Percentiles rank a stretch among this genome's conserved stretches.
Evolutionary conservation across 1,140 invertebrate species (phyloP).

Genomic region (Dinothrombium tinctorium): DNA sequence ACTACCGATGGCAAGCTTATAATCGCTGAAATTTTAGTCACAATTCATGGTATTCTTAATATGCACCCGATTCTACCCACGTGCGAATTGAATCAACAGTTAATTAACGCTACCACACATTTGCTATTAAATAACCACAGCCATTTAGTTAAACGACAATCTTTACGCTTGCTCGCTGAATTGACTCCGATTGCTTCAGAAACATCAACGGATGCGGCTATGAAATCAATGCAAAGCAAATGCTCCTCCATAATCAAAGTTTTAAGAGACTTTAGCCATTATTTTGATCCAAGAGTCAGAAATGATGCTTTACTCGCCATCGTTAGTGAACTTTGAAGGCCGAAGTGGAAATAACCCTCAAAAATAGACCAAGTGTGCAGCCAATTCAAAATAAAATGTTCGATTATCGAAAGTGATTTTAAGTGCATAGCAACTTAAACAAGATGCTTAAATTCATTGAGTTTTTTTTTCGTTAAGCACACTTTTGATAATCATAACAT

Average conservation of each 20-base stretch:
- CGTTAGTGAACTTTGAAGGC: too few relatives aligned
- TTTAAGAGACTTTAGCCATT: constrained; percentile 49
- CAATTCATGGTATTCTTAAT: constrained; percentile 14
- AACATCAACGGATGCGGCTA: background rate
- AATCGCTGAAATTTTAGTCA: constrained; percentile 18
- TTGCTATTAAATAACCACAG: constrained; percentile 34
- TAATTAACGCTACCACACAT: constrained; percentile 4
- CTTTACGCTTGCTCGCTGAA: constrained; percentile 29
- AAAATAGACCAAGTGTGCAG: too few relatives aligned
- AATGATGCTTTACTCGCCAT: constrained; percentile 62
- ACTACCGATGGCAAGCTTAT: constrained; percentile 21
- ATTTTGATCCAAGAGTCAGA: constrained; percentile 68
- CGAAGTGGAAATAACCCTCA: too few relatives aligned
- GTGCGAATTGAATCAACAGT: background rate
- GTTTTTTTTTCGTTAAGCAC: too few relatives aligned
- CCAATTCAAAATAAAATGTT: too few relatives aligned
- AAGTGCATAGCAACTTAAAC: too few relatives aligned
- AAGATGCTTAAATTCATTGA: too few relatives aligned
- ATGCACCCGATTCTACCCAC: constrained; percentile 4
- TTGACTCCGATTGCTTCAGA: background rate
- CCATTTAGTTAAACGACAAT: constrained; percentile 49
- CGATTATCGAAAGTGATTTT: too few relatives aligned
- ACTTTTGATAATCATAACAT: too few relatives aligned
- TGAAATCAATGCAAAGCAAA: constrained; percentile 16
- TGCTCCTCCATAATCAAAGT: constrained; percentile 34